Conservation (phyloP, 2,113 vertebrate genomes). For the Orthonyx spaldingii region DNA sequence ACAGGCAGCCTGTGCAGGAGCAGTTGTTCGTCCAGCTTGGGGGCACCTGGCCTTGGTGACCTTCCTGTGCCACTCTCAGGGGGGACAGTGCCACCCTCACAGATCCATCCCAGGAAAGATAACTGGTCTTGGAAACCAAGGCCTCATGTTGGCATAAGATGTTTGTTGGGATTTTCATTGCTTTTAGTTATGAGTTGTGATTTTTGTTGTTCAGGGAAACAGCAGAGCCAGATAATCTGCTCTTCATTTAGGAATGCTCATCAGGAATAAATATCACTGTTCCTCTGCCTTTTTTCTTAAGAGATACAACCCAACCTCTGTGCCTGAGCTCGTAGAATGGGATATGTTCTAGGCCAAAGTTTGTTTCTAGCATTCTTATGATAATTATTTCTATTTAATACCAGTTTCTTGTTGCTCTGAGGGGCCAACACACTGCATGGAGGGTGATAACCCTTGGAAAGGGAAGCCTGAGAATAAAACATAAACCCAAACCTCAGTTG, state of each 20-base stretch:
- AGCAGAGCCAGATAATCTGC: neutral
- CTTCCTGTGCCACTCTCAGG: neutral
- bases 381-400: neutral
- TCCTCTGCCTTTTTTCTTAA: neutral
- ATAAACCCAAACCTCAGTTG: rapidly evolving
- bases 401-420: neutral
- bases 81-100: too few relatives aligned
- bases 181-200: neutral
- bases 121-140: too few relatives aligned
- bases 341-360: neutral
- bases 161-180: neutral
- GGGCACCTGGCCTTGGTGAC: neutral
- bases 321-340: neutral
- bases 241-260: neutral
- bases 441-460: neutral
- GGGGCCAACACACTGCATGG: rapidly evolving
- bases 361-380: neutral
- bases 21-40: too few relatives aligned
- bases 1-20: too few relatives aligned
- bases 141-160: neutral
- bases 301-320: neutral
- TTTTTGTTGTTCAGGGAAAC: neutral
- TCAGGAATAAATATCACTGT: neutral
- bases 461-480: neutral
- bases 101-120: neutral